Conservation (phyloP, 1,140 invertebrate species). For the Drosophila lini region DNA sequence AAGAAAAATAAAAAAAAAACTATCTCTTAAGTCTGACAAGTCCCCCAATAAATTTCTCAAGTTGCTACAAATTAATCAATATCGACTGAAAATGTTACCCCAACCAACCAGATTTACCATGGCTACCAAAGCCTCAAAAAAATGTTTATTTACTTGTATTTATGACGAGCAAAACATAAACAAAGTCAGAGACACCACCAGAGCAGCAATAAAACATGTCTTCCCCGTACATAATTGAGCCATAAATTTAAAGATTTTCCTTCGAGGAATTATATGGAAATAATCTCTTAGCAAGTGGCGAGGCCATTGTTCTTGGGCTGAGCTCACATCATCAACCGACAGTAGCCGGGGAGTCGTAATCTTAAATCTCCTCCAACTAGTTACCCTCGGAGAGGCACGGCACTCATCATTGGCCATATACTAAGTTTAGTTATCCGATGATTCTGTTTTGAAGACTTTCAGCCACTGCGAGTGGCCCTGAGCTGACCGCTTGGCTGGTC, state of each 20-base stretch:
- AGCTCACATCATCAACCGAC: slow-evolving; percentile 52
- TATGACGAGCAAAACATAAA: slow-evolving; percentile 50
- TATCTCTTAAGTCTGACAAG: background rate
- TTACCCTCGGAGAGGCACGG: slow-evolving; percentile 31
- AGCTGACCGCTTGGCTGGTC: slow-evolving; percentile 46
- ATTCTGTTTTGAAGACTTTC: slow-evolving; percentile 23
- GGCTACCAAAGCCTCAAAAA: slow-evolving; percentile 6
- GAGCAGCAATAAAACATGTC: slow-evolving; percentile 67
- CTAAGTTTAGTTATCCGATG: background rate
- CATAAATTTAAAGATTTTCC: slow-evolving; percentile 66
- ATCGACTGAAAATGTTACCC: slow-evolving; percentile 24
- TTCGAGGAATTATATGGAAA: slow-evolving; percentile 51
- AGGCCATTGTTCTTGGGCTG: slow-evolving; percentile 41
- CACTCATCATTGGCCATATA: slow-evolving; percentile 24
- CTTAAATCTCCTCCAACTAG: slow-evolving; percentile 41
- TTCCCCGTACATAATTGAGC: slow-evolving; percentile 71
- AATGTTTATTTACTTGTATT: slow-evolving; percentile 41
- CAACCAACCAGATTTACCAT: slow-evolving; percentile 10
- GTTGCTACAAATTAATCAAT: slow-evolving; percentile 56
- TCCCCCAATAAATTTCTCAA: background rate
- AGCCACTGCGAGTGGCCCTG: slow-evolving; percentile 50
- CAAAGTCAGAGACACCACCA: slow-evolving; percentile 41
- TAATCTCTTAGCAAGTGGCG: slow-evolving; percentile 46
- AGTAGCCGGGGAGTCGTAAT: slow-evolving; percentile 34
- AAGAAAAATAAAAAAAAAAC: background rate